Base-by-base conservation (phyloP, 2,797 vertebrate species). In the Chloroceryle inda region DNA sequence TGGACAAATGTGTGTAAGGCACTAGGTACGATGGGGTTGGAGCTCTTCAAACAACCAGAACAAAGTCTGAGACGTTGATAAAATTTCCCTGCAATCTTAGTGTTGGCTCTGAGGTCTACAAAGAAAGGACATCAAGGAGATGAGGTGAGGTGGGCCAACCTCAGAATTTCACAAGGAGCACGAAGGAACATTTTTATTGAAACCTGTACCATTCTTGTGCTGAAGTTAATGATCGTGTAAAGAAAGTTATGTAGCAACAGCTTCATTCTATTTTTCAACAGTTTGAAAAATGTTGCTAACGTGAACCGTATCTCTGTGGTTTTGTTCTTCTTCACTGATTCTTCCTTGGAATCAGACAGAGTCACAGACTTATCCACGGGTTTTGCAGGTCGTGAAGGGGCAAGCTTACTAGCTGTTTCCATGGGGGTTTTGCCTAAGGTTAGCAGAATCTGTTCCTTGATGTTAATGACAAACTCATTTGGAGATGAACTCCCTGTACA, bases 11-110 rank as follows among this genome's bases (percentile, higher is more conserved):
- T 35, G n/a, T 31, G 49, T 58, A 79, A 94, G 49, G 61, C 59
- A 67, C 19, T 71, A 73, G 49, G 63, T 50, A 42, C 0, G 1
- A 64, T 0, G 1, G 72, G 62, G 31, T 50, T n/a, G 49, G 72
- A 93, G 68, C 78, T 91, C 83, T 72, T 82, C 87, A 85, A 95
- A 85, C 85, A 77, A 73, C 42, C 40, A 55, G 87, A 91, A 83
- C 61, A 74, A 95, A 74, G 64, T 68, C 66, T 73, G 61, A 21
- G 16, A 53, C 49, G 69, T 37, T 56, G 49, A 74, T 31, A 37
- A 20, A 40, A 55, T 53, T 83, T 44, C 68, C 53, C 66, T 37
- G 42, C 24, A 72, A 62, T 50, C 75, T 50, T 61, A 55, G 63
- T 76, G 56, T 45, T 11, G 3, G 19, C 62, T 68, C 64, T 58